These are phyloP conservation scores for Drosophila parthenogenetica DNA, from an alignment of 2,888 invertebrate genomes.

Conservation along the genomic window DNA sequence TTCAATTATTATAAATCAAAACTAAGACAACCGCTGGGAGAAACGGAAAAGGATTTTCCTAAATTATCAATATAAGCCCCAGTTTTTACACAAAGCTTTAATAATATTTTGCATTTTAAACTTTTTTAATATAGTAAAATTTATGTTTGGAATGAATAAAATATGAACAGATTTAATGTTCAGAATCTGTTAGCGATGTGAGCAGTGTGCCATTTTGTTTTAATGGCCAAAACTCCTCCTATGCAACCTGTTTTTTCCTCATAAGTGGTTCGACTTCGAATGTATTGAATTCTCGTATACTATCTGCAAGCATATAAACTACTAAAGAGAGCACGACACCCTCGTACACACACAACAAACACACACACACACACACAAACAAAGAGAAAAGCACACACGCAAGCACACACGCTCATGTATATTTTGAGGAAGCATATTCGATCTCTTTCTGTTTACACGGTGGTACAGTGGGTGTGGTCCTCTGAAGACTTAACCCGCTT, in stretches of 20 bases:
- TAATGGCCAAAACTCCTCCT: conserved; percentile 45
- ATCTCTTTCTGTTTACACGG: conserved; percentile 8
- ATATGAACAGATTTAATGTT: conserved; percentile 1
- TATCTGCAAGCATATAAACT: conserved; percentile 11
- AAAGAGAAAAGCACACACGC: too few relatives aligned
- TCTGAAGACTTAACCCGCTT: conserved; percentile 1
- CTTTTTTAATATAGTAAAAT: too few relatives aligned
- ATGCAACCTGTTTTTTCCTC: conserved; percentile 49
- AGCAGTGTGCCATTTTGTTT: conserved; percentile 46
- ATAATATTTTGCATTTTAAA: too few relatives aligned
- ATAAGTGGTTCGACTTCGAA: conserved; percentile 29
- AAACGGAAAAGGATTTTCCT: too few relatives aligned
- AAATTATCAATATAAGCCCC: too few relatives aligned
- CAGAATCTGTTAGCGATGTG: conserved; percentile 2
- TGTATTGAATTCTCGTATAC: conserved; percentile 37
- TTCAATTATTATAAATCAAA: too few relatives aligned
- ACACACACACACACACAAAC: too few relatives aligned
- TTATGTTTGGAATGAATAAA: not conserved
- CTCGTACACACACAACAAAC: not conserved
- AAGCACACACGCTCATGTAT: too few relatives aligned
- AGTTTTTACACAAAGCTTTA: too few relatives aligned
- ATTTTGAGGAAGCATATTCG: conserved; percentile 11
- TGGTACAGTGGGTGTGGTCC: conserved; percentile 6
- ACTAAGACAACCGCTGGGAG: too few relatives aligned
- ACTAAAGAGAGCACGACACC: conserved; percentile 25